Conservation (phyloP, 2,113 vertebrate genomes). For the Crotalus tigris region DNA sequence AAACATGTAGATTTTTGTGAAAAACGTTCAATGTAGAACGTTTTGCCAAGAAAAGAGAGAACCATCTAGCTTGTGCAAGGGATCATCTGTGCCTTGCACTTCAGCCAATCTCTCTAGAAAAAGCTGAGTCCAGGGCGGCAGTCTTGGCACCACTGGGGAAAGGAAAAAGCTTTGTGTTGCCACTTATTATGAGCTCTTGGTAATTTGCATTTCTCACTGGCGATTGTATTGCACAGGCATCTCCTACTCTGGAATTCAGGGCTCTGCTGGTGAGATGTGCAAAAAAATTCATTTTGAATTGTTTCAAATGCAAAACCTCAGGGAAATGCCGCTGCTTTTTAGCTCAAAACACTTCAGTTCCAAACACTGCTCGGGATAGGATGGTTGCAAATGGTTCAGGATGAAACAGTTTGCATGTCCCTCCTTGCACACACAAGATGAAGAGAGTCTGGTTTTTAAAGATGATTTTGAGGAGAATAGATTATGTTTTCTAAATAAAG, state of each 20-base stretch:
- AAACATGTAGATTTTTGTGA: background rate
- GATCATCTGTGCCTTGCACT: background rate
- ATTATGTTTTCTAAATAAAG: background rate
- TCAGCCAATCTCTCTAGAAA: background rate
- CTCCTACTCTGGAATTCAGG: conserved; percentile 35
- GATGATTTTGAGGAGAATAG: conserved; percentile 33
- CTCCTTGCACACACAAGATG: conserved; percentile 26
- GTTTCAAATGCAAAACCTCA: background rate
- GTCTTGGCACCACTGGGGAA: background rate
- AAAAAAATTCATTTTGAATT: background rate
- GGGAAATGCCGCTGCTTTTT: background rate
- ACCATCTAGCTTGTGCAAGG: background rate
- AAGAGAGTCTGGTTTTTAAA: conserved; percentile 45
- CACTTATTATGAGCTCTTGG: background rate
- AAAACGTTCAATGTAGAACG: background rate
- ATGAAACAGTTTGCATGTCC: background rate
- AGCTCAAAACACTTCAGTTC: background rate
- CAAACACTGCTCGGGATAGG: background rate
- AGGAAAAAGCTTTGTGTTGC: background rate
- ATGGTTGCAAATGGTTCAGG: background rate
- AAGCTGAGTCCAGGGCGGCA: background rate
- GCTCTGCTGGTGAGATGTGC: background rate
- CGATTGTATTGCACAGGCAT: conserved; percentile 12
- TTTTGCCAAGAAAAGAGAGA: background rate
- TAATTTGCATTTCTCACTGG: background rate